A percentile compares a stretch with the other conserved stretches of the same genome.
These are phyloP conservation scores for Cephalopterus ornatus DNA, from an alignment of 2,113 vertebrate genomes.

Conservation along the genomic window DNA sequence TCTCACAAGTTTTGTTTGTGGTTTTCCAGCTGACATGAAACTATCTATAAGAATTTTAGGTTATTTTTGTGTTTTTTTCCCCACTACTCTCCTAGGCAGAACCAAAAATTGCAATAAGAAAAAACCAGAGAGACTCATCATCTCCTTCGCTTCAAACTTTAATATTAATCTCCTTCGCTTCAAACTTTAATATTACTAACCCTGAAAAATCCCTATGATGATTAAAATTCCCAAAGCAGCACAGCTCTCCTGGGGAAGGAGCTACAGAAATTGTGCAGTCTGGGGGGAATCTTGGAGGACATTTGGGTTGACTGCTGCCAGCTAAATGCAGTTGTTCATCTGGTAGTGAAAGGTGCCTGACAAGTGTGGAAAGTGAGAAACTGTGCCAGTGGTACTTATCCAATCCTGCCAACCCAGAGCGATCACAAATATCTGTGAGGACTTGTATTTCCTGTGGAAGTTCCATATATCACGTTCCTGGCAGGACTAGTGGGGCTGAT, in stretches of 20 bases:
- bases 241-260: background rate
- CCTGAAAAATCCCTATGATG: background rate
- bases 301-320: background rate
- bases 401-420: background rate
- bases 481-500: background rate
- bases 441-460: background rate
- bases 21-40: background rate
- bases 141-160: background rate
- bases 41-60: background rate
- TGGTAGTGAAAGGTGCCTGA: background rate
- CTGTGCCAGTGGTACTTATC: background rate
- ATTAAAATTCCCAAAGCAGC: background rate
- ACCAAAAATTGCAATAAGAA: background rate
- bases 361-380: background rate
- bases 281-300: rapidly evolving
- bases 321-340: background rate
- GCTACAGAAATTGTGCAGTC: background rate
- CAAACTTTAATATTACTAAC: background rate
- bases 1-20: background rate
- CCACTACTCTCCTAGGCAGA: background rate
- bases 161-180: background rate
- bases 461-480: background rate
- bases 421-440: background rate
- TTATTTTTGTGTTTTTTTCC: background rate
- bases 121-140: background rate